Conservation (phyloP, 1,140 invertebrate species). For the Papilio polyxenes region DNA sequence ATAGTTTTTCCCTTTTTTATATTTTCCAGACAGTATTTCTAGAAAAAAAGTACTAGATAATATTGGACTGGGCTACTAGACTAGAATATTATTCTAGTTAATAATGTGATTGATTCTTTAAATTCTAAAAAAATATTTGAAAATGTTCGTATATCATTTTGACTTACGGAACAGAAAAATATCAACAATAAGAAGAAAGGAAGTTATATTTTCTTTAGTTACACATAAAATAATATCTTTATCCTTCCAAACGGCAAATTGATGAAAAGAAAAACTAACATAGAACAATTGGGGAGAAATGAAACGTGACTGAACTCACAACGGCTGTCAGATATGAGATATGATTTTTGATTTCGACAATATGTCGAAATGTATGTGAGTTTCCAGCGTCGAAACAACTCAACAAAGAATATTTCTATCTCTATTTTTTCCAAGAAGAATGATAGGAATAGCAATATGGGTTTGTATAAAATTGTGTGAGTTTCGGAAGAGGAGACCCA, state of each 20-base stretch:
- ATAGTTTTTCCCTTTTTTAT: conserved; percentile 3
- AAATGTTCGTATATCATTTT: background rate
- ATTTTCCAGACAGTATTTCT: background rate
- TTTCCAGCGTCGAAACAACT: background rate
- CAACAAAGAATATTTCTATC: background rate
- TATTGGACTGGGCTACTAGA: background rate
- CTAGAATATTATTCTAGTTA: no score
- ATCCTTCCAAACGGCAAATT: conserved; percentile 28
- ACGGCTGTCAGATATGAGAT: conserved; percentile 14
- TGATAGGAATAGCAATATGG: background rate
- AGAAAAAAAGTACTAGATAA: background rate
- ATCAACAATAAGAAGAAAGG: background rate
- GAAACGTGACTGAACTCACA: conserved; percentile 27
- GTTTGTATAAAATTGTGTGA: no score
- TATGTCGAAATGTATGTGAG: background rate
- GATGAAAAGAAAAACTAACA: conserved; percentile 34
- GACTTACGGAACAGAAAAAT: background rate
- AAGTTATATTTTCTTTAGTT: background rate
- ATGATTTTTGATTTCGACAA: conserved; percentile 27
- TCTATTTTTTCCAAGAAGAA: background rate
- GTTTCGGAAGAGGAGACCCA: no score
- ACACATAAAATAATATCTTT: conserved; percentile 3
- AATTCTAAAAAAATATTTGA: no score
- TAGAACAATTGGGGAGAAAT: conserved; percentile 22
- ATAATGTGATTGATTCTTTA: no score